Conservation (phyloP, 2,888 invertebrate genomes). For the Caenorhabditis sp. region DNA sequence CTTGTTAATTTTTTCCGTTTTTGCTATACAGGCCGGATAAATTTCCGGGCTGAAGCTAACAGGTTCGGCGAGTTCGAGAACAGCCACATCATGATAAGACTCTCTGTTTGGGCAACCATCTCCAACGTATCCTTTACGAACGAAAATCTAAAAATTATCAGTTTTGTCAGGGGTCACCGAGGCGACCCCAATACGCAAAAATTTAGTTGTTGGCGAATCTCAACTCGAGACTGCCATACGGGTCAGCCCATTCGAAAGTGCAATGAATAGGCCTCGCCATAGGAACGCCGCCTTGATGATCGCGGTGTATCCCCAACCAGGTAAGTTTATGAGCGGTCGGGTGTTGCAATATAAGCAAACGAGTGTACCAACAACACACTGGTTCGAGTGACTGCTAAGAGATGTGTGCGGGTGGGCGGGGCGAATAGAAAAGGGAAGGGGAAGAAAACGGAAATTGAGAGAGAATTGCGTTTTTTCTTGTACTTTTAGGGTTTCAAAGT, state of each 20-base stretch:
- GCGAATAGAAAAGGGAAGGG: no score
- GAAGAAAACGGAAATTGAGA: no score
- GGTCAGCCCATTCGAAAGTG: neutral
- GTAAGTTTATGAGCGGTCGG: no score
- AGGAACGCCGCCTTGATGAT: no score
- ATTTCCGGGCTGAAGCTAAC: conserved; percentile 18
- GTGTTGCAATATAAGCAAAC: no score
- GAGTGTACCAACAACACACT: no score
- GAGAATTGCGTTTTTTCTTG: no score
- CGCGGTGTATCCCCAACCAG: no score
- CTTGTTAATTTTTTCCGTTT: neutral
- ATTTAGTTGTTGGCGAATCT: neutral
- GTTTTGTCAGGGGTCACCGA: neutral
- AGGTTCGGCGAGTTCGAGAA: conserved; percentile 23
- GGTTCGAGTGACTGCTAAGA: no score
- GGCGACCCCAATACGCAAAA: neutral
- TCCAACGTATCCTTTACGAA: conserved; percentile 37
- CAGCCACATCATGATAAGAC: conserved; percentile 30
- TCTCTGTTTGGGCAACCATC: conserved; percentile 25
- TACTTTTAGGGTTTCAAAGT: no score
- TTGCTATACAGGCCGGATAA: conserved; percentile 27
- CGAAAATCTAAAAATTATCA: conserved; percentile 19
- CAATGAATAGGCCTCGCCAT: no score
- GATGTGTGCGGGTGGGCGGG: conserved; percentile 1
- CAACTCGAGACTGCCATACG: neutral